Conservation (phyloP, 2,797 vertebrate genomes). For the Neopelma chrysocephalum region DNA sequence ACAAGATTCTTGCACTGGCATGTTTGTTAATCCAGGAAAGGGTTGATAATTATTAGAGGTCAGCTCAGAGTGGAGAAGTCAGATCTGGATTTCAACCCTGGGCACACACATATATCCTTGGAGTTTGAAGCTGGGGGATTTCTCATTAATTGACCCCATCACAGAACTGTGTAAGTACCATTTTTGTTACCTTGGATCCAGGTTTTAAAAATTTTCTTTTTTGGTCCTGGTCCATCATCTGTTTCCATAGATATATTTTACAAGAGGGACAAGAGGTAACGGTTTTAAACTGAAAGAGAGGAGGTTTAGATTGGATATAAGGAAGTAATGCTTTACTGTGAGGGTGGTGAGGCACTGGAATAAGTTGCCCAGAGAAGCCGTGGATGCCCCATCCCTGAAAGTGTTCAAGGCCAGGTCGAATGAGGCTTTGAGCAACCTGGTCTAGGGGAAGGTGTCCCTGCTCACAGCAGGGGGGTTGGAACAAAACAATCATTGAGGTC, state of each 20-base stretch:
- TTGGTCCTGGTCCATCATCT: not conserved
- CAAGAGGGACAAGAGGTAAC: not conserved
- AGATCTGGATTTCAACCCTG: not conserved
- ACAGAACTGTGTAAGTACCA: not conserved
- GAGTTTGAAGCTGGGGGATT: not conserved
- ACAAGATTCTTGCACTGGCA: not conserved
- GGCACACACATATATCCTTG: not conserved
- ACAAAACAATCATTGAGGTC: not conserved
- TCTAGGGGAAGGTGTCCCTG: not conserved
- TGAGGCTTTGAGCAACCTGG: not conserved
- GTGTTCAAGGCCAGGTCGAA: not conserved
- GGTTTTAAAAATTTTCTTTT: not conserved
- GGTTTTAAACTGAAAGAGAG: not conserved
- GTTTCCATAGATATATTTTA: not conserved
- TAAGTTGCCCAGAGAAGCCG: not conserved
- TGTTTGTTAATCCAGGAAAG: not conserved
- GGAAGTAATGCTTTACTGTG: not conserved
- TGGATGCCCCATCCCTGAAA: not conserved
- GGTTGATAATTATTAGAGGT: not conserved
- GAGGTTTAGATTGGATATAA: not conserved
- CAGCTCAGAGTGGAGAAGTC: not conserved
- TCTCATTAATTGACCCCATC: not conserved
- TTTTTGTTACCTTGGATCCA: not conserved
- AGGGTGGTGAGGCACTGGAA: accelerated
- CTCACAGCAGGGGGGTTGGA: not conserved